Evolutionary conservation across 2,113 vertebrate genomes (phyloP), one percentile per base, ranked within the genome.

Genomic region (Anhinga anhinga): DNA sequence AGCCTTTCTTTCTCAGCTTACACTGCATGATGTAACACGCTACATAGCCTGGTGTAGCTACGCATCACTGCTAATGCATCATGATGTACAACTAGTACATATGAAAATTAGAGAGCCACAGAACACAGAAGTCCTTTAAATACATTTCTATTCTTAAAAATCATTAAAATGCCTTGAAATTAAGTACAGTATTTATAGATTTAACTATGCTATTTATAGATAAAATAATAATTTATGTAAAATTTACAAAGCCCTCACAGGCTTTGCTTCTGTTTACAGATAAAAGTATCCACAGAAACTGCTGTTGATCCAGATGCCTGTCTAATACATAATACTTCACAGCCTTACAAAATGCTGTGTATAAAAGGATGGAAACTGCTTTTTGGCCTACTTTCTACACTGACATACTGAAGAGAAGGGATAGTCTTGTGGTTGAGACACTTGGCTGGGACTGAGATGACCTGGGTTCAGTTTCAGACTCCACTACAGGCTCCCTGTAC

Each of bases 361-460:
- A 88, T 70, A 88, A 82, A 87, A 88, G 78, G 85, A 77, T 95
- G 94, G 89, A 95, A 97, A 94, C 71, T 94, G 87, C 87, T 95
- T 96, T 85, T 95, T 97, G 97, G 94, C 88, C 93, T 94, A 94
- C 79, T 96, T 97, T 95, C 88, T 96, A n/a, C 85, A 90, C 84
- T 97, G 94, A 97, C 93, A 91, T 59, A 86, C 91, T 87, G 89
- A 91, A 88, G 59, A 95, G 78, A 67, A 97, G 85, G 89, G 93
- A 95, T 91, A 89, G 78, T 88, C 91, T 95, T 97, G 94, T 92
- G 94, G 95, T 94, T 96, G 94, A 97, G 97, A 96, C 94, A 93
- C 91, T 96, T 96, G 96, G 97, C 95, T 96, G 95, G 89, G 95
- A 94, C 87, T 93, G 84, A 95, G 89, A 90, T 96, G 95, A 95